Evolutionary conservation across 2,113 vertebrate genomes (phyloP).

Genomic region (Axis porcinus): DNA sequence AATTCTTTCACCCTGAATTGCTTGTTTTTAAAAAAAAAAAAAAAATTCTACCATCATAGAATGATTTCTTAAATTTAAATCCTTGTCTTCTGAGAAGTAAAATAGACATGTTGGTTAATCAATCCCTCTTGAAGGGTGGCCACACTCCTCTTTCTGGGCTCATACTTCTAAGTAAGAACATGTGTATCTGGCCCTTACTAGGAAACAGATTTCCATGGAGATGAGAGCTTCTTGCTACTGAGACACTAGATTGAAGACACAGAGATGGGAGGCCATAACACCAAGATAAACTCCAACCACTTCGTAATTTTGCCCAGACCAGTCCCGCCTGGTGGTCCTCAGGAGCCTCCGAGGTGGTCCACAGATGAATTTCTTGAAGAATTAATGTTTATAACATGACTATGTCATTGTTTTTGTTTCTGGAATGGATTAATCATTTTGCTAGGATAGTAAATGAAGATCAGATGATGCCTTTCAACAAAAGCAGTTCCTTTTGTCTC

Average conservation of each 20-base stretch:
- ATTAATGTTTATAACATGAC: conserved; percentile 64
- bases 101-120: not conserved
- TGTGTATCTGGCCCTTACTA: not conserved
- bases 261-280: not conserved
- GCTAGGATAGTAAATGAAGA: conserved; percentile 60
- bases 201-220: conserved; percentile 4
- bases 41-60: not conserved
- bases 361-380: conserved; percentile 22
- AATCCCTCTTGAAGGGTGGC: not conserved
- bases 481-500: conserved; percentile 48
- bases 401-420: conserved; percentile 65
- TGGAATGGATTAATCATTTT: conserved; percentile 68
- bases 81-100: conserved; percentile 24
- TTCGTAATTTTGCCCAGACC: conserved; percentile 40
- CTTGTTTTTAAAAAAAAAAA: not conserved
- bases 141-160: not conserved
- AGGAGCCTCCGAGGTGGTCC: conserved; percentile 62
- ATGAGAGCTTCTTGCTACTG: not conserved
- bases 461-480: conserved; percentile 53
- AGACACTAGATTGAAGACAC: conserved; percentile 1
- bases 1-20: conserved; percentile 20
- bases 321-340: conserved; percentile 49
- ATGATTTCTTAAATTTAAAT: not conserved
- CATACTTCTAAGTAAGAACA: conserved; percentile 45
- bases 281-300: conserved; percentile 37